Percentiles rank a stretch among this genome's conserved stretches.
Conservation (phyloP, 2,113 vertebrate genomes). For the Sclerurus mexicanus region DNA sequence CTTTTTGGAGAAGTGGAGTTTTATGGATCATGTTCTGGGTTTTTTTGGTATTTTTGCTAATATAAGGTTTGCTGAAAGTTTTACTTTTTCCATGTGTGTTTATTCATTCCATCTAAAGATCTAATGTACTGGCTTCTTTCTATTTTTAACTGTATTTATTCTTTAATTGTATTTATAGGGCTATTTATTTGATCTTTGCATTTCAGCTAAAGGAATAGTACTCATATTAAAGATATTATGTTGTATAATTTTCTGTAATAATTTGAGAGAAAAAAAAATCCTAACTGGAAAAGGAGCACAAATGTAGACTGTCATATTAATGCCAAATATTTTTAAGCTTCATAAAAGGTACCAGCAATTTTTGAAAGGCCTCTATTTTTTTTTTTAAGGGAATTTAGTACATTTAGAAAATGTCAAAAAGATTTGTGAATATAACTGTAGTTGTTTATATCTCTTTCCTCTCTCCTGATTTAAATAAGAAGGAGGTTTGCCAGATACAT, state of each 20-base stretch:
- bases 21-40: background rate
- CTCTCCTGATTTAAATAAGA: background rate
- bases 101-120: background rate
- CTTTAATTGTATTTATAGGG: background rate
- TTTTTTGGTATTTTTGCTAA: background rate
- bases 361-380: background rate
- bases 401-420: background rate
- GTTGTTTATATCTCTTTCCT: background rate
- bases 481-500: background rate
- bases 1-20: background rate
- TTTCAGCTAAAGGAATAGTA: background rate
- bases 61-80: background rate
- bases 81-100: background rate
- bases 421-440: background rate
- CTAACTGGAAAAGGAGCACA: background rate
- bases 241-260: background rate
- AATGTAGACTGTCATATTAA: background rate
- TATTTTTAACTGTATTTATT: background rate
- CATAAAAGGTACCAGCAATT: background rate
- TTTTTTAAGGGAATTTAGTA: background rate
- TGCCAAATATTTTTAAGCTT: background rate
- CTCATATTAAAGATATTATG: background rate
- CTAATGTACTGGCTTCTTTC: background rate
- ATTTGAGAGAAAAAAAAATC: background rate
- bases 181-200: conserved; percentile 2